phyloP scores from a whole-genome alignment of 2,888 invertebrate species.

The Mythimna loreyi region DNA sequence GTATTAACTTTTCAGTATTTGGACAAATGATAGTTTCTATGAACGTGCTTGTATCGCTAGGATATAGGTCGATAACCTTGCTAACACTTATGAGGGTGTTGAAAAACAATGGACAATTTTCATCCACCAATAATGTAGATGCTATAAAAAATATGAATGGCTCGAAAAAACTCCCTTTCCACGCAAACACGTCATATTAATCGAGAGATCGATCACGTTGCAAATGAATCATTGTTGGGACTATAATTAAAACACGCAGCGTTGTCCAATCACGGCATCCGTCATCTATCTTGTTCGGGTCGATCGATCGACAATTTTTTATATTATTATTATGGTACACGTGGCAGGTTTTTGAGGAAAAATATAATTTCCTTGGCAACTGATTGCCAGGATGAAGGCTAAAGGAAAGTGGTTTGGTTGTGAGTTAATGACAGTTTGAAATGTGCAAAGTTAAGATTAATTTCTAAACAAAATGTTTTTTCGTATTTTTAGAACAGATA shows the following conservation, averaged over 20 bases:
- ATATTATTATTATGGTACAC: slow-evolving; percentile 11
- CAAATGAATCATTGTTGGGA: slow-evolving; percentile 49
- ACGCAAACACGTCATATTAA: slow-evolving; percentile 28
- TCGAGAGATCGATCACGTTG: slow-evolving; percentile 45
- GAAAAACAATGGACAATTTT: not conserved
- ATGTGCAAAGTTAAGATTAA: not conserved
- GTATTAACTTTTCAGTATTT: too few relatives aligned
- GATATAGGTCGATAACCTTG: too few relatives aligned
- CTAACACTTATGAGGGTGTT: too few relatives aligned
- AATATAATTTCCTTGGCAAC: not conserved
- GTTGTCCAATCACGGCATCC: slow-evolving; percentile 31
- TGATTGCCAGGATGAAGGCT: not conserved
- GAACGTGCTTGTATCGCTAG: too few relatives aligned
- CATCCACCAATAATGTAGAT: not conserved
- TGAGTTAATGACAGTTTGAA: not conserved
- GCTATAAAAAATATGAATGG: not conserved
- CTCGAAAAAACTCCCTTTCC: not conserved
- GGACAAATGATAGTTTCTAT: too few relatives aligned
- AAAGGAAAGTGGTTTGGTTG: not conserved
- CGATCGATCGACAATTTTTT: slow-evolving; percentile 20
- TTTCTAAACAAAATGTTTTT: not conserved
- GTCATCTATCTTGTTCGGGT: slow-evolving; percentile 43
- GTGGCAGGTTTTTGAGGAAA: slow-evolving; percentile 7
- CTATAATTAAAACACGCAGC: slow-evolving; percentile 51
- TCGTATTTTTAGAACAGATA: too few relatives aligned